phyloP scores from a whole-genome alignment of 2,888 invertebrate species.

The Esperia sulphurella region DNA sequence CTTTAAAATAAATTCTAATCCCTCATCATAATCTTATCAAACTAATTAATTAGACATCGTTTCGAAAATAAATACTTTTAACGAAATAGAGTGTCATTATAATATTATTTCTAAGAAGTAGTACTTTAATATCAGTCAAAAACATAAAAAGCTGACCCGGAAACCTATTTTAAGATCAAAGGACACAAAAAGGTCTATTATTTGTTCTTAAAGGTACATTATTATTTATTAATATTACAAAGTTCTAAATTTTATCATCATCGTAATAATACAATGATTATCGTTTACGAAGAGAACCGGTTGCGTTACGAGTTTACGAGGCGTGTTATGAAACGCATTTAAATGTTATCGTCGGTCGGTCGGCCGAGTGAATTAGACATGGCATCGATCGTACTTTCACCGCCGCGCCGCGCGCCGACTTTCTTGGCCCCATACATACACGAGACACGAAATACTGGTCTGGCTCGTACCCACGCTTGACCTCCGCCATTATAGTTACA shows the following conservation, averaged over 20 bases:
- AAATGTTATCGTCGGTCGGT: slow-evolving; percentile 35
- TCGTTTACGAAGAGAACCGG: slow-evolving; percentile 44
- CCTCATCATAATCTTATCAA: too few relatives aligned
- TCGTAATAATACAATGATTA: slow-evolving; percentile 37
- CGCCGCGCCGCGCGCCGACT: slow-evolving; percentile 34
- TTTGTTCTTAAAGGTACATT: slow-evolving; percentile 43
- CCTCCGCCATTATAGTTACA: slow-evolving; percentile 43
- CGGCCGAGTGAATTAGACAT: slow-evolving; percentile 54
- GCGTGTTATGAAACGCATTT: slow-evolving; percentile 65
- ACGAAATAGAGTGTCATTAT: too few relatives aligned
- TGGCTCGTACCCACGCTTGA: slow-evolving; percentile 47
- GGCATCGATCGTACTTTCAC: slow-evolving; percentile 64
- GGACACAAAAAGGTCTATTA: slow-evolving; percentile 42
- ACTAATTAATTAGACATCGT: too few relatives aligned
- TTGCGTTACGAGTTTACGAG: slow-evolving; percentile 45
- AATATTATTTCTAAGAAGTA: too few relatives aligned
- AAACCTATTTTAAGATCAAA: slow-evolving; percentile 39
- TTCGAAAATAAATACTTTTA: too few relatives aligned
- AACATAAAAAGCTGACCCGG: slow-evolving; percentile 39
- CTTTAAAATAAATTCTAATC: too few relatives aligned
- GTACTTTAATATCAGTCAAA: too few relatives aligned
- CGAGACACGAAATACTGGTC: slow-evolving; percentile 45
- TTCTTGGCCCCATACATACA: slow-evolving; percentile 49
- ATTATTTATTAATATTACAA: slow-evolving; percentile 38
- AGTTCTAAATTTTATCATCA: slow-evolving; percentile 37